Evolutionary conservation across 1,140 invertebrate species (phyloP), one percentile per base, ranked within the genome.

Genomic region (Platorchestia sp.): DNA sequence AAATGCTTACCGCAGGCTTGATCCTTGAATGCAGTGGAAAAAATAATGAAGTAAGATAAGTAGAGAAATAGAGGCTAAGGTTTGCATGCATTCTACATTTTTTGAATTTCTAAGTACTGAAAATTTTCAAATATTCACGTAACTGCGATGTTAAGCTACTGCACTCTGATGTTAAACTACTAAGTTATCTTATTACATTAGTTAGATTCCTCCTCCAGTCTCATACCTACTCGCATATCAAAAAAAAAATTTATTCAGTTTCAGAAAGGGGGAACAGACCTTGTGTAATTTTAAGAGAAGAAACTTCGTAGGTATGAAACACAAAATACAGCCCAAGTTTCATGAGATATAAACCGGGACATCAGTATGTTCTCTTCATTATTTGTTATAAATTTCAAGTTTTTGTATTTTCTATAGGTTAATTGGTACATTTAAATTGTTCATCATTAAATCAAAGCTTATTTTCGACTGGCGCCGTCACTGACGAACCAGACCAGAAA

Each of bases 1-100:
- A 27, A 75, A 75, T 75, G 27, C 59, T 75, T 44, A 93, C 91
- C 91, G 45, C 44, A 93, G 44, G 44, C 91, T 93, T 22, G 91
- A 93, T 93, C 91, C 91, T 93, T 44, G 43, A 6, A 47, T 19
- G 91, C 91, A 93, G 10, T 75, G 59, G 36, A 75, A 75, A 27
- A 75, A 36, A 75, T 3, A 75, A 75, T 75, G 59, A 75, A 75
- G 27, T 36, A 75, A 10, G 27, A 75, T 75, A 1, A 75, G 59
- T 75, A 75, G 1, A 36, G 27, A 3, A 3, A 75, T 75, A 36
- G 1, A 36, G 36, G 1, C 1, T 36, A 75, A 3, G 10, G 59
- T 36, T 75, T 75, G 59, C 14, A 75, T 3, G 36, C 36, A 75
- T 75, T 19, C 7, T 22, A 75, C 27, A 75, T 75, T 22, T 75